A percentile compares a stretch with the other conserved stretches of the same genome.
Conservation (phyloP, 2,113 vertebrate genomes). For the Gopherus flavomarginatus region DNA sequence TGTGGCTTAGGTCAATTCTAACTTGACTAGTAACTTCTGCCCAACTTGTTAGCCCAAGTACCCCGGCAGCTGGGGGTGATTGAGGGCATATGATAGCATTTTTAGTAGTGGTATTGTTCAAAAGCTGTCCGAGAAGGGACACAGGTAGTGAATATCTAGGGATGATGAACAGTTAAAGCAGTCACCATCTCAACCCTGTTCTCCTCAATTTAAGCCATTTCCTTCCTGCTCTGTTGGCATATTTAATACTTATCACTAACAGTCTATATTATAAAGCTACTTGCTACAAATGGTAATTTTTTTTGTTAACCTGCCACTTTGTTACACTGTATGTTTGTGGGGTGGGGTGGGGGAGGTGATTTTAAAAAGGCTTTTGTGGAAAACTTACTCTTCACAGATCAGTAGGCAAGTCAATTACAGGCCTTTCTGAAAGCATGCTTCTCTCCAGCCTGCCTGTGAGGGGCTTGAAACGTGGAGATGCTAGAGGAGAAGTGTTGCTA, state of each 20-base stretch:
- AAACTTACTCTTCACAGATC: slow-evolving; percentile 59
- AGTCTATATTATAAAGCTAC: background rate
- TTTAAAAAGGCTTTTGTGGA: slow-evolving; percentile 14
- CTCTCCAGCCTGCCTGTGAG: slow-evolving; percentile 16
- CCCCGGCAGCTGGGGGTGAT: too few relatives aligned
- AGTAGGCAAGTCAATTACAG: slow-evolving; percentile 60
- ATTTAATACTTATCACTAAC: slow-evolving; percentile 24
- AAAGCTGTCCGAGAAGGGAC: background rate
- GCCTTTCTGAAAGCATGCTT: slow-evolving; percentile 25
- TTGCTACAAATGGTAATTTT: background rate
- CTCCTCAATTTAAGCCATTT: background rate
- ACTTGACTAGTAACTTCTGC: background rate
- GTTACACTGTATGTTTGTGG: background rate
- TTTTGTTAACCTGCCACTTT: background rate
- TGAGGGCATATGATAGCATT: background rate
- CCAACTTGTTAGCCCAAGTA: background rate
- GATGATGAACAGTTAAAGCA: background rate
- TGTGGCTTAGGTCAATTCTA: background rate
- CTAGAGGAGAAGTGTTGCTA: background rate
- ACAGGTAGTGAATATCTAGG: background rate
- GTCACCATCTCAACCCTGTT: background rate
- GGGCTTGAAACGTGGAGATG: slow-evolving; percentile 2
- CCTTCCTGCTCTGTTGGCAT: background rate
- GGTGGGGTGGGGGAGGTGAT: background rate
- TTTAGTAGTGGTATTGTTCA: background rate